Percentiles rank a stretch among this genome's conserved stretches.
Conservation (phyloP, 2,113 vertebrate species). For the Castor canadensis region DNA sequence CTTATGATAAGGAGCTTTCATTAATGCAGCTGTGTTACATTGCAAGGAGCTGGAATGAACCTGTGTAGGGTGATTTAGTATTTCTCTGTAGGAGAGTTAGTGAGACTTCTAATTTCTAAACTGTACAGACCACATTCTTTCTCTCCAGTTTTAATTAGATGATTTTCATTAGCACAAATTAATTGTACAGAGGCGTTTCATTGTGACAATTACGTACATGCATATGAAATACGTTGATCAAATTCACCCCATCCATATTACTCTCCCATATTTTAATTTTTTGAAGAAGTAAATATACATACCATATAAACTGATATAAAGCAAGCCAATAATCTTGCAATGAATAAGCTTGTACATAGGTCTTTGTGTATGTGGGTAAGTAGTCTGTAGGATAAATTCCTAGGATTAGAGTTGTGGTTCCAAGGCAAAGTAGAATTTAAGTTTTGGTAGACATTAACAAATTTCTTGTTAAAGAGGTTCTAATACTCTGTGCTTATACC, state of each 20-base stretch:
- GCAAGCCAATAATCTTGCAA: not conserved
- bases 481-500: not conserved
- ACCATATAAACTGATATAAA: not conserved
- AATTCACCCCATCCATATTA: no score
- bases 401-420: not conserved
- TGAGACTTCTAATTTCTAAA: slow-evolving; percentile 6
- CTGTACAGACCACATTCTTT: not conserved
- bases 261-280: not conserved
- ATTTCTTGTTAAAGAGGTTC: slow-evolving; percentile 11
- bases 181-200: no score
- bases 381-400: not conserved
- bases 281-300: not conserved
- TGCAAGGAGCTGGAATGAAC: not conserved
- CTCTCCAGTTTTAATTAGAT: not conserved
- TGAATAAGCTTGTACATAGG: not conserved
- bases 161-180: no score
- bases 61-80: not conserved
- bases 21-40: not conserved
- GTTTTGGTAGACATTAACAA: slow-evolving; percentile 57
- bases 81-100: not conserved
- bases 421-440: slow-evolving; percentile 48
- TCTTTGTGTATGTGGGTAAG: not conserved
- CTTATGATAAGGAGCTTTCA: slow-evolving; percentile 22
- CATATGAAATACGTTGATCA: no score
- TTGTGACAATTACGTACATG: no score